A percentile compares a stretch with the other conserved stretches of the same genome.
phyloP scores from a whole-genome alignment of 1,140 invertebrate genomes.

The Heliothis subflexa region DNA sequence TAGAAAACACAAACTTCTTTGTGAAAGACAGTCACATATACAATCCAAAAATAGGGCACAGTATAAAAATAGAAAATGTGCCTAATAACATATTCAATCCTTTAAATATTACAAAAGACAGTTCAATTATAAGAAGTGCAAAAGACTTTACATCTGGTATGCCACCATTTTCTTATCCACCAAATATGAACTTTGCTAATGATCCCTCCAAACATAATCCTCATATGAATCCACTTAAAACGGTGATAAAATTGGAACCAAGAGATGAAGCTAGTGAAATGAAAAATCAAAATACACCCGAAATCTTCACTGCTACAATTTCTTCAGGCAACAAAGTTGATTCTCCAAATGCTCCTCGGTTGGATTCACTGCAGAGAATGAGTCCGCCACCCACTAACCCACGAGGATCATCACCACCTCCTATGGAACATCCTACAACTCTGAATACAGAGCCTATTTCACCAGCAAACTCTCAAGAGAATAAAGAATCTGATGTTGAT shows the following conservation, averaged over 20 bases:
- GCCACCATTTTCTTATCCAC: slow-evolving; percentile 76
- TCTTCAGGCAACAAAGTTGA: slow-evolving; percentile 78
- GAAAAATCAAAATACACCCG: slow-evolving; percentile 83
- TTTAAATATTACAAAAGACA: slow-evolving; percentile 78
- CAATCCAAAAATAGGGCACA: slow-evolving; percentile 78
- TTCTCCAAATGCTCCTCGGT: slow-evolving; percentile 73
- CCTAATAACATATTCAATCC: slow-evolving; percentile 80
- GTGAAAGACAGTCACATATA: slow-evolving; percentile 82
- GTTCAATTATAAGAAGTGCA: slow-evolving; percentile 77
- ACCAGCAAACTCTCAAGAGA: slow-evolving; percentile 78
- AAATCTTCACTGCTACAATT: slow-evolving; percentile 83
- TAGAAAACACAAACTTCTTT: slow-evolving; percentile 82
- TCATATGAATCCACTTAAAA: slow-evolving; percentile 82
- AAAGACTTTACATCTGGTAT: slow-evolving; percentile 77
- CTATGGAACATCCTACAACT: slow-evolving; percentile 80
- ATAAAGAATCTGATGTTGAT: slow-evolving; percentile 78
- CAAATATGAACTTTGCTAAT: slow-evolving; percentile 74
- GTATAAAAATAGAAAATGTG: slow-evolving; percentile 81
- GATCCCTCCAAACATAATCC: slow-evolving; percentile 80
- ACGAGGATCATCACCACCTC: slow-evolving; percentile 73
- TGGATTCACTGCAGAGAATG: slow-evolving; percentile 78
- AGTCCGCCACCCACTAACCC: slow-evolving; percentile 80
- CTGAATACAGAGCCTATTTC: slow-evolving; percentile 79
- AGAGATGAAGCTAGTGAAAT: slow-evolving; percentile 87
- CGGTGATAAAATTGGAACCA: slow-evolving; percentile 87